Evolutionary conservation across 2,888 invertebrate species (phyloP), one percentile per base, ranked within the genome.

Genomic region (Macrosoma leucophasiata): DNA sequence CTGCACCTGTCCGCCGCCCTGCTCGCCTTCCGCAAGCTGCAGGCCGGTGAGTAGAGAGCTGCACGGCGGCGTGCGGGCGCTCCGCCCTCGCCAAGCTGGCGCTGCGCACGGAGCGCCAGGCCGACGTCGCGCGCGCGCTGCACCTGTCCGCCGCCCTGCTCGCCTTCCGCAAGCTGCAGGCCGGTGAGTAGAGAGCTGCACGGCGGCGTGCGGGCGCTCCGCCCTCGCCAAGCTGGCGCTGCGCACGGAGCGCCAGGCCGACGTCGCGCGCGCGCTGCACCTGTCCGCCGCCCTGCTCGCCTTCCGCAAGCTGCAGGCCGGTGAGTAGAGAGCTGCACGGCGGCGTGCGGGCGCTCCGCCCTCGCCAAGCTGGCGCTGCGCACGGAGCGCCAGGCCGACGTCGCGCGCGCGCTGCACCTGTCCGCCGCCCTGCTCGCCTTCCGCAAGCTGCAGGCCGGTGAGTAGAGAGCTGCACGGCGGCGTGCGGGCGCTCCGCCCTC

Each of bases 31-130:
- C 67, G 76, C 41, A 69, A 68, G 48, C 58, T 46, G 22, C 40
- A 60, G 13, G 36, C 58, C 2, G 56, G 68, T 66, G 5, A 25
- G 41, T 30, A 14, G 18, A 18, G 5, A 9, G 6, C 13, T 21
- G 5, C 19, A 11, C 3, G 10, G 20, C 9, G 7, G 11, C 13
- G 7, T 3, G 3, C 7, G 8, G 14, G 14, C 94, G 96, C 23
- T 94, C 97, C 1, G 94, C 96, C 15, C 85, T 99, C 30, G 91
- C 95, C 21, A 98, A 98, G 81, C 78, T 99, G 55, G 93, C 96
- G 1, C 86, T 98, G 28, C 58, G 62, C 39, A 55, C 71, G 35
- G 38, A 5, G 33, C 36, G 19, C 29, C 29, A 38, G 3, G 31
- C n/a, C n/a, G n/a, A n/a, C n/a, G n/a, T n/a, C n/a, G n/a, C n/a